phyloP scores from a whole-genome alignment of 2,888 invertebrate genomes.

The Melanotus villosus region DNA sequence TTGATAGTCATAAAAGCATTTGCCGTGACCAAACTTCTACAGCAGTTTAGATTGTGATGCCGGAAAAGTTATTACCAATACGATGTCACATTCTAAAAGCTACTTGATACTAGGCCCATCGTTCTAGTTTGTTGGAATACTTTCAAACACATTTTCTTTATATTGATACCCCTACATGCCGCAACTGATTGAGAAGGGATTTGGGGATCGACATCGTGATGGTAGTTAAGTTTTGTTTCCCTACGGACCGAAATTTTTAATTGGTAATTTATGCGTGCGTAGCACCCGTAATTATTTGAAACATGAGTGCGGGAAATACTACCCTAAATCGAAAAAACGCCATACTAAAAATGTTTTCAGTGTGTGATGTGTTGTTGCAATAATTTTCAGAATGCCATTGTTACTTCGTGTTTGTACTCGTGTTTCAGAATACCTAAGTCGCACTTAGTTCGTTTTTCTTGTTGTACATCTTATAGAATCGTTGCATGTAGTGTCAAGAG shows the following conservation, averaged over 20 bases:
- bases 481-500: conserved; percentile 39
- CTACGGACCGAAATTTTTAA: conserved; percentile 49
- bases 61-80: conserved; percentile 59
- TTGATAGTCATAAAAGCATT: conserved; percentile 89
- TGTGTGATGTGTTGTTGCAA: conserved; percentile 2
- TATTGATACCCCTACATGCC: conserved; percentile 65
- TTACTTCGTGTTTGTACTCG: conserved; percentile 5
- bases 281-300: neutral
- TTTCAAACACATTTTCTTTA: conserved; percentile 67
- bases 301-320: neutral
- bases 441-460: neutral
- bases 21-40: conserved; percentile 85
- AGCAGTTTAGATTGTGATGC: conserved; percentile 68
- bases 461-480: conserved; percentile 12
- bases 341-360: no score
- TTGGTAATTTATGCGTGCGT: conserved; percentile 40
- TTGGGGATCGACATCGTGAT: conserved; percentile 59
- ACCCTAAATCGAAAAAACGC: no score
- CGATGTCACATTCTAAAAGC: conserved; percentile 64
- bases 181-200: conserved; percentile 67
- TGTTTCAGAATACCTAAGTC: neutral
- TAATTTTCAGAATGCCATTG: conserved; percentile 31
- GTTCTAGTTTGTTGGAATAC: conserved; percentile 65
- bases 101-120: conserved; percentile 64
- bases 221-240: conserved; percentile 42